Evolutionary conservation across 2,113 vertebrate species (phyloP).

Genomic region (Sorex araneus): DNA sequence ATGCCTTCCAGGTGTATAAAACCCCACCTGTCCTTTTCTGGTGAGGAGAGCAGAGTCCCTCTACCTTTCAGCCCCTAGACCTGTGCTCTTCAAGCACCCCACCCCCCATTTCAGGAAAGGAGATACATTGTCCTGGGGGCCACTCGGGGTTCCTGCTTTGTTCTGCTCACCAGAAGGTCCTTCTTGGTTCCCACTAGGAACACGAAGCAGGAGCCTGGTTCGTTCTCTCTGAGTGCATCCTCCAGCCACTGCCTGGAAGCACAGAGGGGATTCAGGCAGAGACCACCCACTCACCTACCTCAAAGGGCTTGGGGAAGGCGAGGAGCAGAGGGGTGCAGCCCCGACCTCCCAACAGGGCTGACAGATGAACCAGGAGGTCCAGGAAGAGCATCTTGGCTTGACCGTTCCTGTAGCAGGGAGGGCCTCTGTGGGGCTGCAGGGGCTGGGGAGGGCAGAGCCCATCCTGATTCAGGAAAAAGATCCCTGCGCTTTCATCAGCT

Average conservation of each 20-base stretch:
- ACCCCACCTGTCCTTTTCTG: neutral
- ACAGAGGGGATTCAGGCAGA: slow-evolving; percentile 23
- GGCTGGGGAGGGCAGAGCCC: too few relatives aligned
- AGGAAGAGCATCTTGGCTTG: neutral
- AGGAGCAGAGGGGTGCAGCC: neutral
- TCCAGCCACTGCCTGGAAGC: slow-evolving; percentile 93
- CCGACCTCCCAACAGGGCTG: neutral
- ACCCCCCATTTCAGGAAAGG: neutral
- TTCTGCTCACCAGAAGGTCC: slow-evolving; percentile 92
- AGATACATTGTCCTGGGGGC: neutral
- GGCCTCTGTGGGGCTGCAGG: neutral
- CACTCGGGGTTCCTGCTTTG: neutral
- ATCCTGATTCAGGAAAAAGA: too few relatives aligned
- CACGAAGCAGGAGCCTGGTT: slow-evolving; percentile 90
- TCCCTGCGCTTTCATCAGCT: neutral
- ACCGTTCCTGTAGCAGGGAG: neutral
- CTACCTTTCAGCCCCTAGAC: neutral
- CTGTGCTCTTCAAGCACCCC: neutral
- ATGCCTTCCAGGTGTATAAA: neutral
- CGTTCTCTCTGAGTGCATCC: slow-evolving; percentile 94
- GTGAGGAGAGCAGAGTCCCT: neutral
- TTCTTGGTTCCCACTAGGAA: slow-evolving; percentile 96
- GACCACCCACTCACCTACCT: neutral
- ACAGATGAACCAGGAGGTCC: neutral
- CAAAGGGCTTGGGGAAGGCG: neutral